Evolutionary conservation across 2,797 vertebrate genomes (phyloP).

Genomic region (Borostomias antarcticus): DNA sequence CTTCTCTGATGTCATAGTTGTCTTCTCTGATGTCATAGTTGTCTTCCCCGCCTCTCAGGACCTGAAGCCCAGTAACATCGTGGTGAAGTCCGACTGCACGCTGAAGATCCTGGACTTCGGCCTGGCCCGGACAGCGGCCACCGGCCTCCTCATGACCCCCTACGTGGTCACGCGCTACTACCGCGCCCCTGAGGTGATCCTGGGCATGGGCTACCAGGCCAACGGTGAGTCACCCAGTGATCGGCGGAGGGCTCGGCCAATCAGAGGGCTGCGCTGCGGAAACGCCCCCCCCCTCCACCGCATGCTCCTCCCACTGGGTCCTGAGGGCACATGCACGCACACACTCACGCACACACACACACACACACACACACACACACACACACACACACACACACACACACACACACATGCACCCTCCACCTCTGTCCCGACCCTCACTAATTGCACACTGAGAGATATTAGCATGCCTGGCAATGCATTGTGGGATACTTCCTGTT

Average conservation of each 20-base stretch:
- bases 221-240: constrained; percentile 86
- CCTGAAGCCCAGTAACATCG: constrained; percentile 98
- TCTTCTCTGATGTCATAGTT: not conserved
- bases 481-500: constrained; percentile 57
- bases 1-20: not conserved
- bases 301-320: constrained; percentile 50
- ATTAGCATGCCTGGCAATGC: constrained; percentile 53
- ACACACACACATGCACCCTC: constrained; percentile 24
- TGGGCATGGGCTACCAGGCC: constrained; percentile 99
- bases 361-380: constrained; percentile 26
- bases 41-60: constrained; percentile 78
- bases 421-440: constrained; percentile 11
- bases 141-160: constrained; percentile 97
- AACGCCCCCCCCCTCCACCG: constrained; percentile 55
- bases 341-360: constrained; percentile 15
- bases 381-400: constrained; percentile 23
- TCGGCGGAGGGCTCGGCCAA: not conserved
- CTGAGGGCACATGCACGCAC: constrained; percentile 27
- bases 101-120: constrained; percentile 99
- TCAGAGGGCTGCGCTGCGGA: not conserved
- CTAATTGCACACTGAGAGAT: constrained; percentile 38
- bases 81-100: constrained; percentile 98
- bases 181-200: constrained; percentile 96
- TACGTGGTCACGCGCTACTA: constrained; percentile 98
- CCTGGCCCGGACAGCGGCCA: constrained; percentile 94